Evolutionary conservation across 2,888 invertebrate genomes (phyloP).

Genomic region (Diogma glabrata): DNA sequence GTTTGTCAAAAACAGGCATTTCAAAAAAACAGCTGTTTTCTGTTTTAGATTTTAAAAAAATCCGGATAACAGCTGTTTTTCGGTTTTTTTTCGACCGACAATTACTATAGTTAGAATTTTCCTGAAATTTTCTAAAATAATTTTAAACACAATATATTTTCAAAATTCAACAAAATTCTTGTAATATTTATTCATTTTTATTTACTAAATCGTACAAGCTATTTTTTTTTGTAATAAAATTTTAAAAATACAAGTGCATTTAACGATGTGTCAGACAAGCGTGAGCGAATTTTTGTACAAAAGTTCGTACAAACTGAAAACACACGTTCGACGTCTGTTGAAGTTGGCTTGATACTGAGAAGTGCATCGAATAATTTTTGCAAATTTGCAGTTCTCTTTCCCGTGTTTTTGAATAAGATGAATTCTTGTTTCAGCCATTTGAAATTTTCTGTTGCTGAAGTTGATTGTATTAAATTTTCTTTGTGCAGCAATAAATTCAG

Average conservation of each 20-base stretch:
- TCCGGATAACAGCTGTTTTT: no score
- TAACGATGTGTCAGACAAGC: background rate
- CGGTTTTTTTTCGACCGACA: no score
- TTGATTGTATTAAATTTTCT: background rate
- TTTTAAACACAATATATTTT: no score
- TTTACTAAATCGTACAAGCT: no score
- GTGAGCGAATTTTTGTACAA: background rate
- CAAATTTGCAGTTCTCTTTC: conserved; percentile 6
- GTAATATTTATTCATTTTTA: no score
- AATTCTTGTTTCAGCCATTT: no score
- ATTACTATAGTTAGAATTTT: no score
- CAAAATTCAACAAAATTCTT: no score
- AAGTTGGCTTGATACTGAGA: conserved; percentile 1
- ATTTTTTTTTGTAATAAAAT: background rate
- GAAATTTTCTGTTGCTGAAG: background rate
- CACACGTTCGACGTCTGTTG: background rate
- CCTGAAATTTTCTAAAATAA: no score
- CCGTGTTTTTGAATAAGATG: conserved; percentile 7
- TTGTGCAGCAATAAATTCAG: background rate
- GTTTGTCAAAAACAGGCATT: no score
- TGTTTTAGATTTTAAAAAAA: no score
- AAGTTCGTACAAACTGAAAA: background rate
- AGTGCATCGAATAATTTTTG: conserved; percentile 1
- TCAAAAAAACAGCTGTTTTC: no score
- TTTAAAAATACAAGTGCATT: background rate